phyloP scores from a whole-genome alignment of 37 sponge, comb jelly and placozoan genomes.

The Diacarnus erythraeanus region DNA sequence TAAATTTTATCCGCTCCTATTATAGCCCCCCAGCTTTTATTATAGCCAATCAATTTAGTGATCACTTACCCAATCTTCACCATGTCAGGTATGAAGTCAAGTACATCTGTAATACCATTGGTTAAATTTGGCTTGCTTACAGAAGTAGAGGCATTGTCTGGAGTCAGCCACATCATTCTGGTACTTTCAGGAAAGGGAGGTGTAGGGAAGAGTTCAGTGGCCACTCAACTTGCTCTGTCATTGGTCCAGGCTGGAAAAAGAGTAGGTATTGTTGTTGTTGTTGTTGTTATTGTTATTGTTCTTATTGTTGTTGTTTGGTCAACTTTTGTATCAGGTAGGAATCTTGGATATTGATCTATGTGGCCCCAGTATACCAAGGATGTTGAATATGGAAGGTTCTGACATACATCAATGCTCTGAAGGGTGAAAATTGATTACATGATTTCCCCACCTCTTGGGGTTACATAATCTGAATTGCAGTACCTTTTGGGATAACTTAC shows the following conservation, averaged over 20 bases:
- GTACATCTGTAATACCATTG: neutral
- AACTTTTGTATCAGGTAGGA: constrained; percentile 80
- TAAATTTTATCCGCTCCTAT: neutral
- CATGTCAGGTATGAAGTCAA: neutral
- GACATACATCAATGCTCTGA: constrained; percentile 72
- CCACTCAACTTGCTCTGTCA: constrained; percentile 83
- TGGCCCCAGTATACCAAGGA: constrained; percentile 76
- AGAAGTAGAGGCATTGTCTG: neutral
- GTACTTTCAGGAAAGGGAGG: constrained; percentile 98
- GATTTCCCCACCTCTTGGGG: too few relatives aligned
- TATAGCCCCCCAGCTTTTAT: too few relatives aligned
- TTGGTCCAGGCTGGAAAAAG: constrained; percentile 51
- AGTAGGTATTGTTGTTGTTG: constrained; percentile 6
- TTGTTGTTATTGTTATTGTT: neutral
- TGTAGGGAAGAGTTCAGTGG: constrained; percentile 97
- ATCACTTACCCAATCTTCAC: neutral
- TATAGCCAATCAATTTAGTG: neutral
- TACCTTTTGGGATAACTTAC: too few relatives aligned
- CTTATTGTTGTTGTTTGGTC: too few relatives aligned
- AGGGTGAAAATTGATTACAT: constrained; percentile 52
- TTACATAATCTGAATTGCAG: too few relatives aligned
- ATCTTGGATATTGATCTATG: constrained; percentile 81
- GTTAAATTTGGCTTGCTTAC: neutral
- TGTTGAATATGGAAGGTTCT: constrained; percentile 60
- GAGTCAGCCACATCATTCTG: constrained; percentile 75